Evolutionary conservation across 2,888 invertebrate genomes (phyloP).

Genomic region (Protophormia terraenovae): DNA sequence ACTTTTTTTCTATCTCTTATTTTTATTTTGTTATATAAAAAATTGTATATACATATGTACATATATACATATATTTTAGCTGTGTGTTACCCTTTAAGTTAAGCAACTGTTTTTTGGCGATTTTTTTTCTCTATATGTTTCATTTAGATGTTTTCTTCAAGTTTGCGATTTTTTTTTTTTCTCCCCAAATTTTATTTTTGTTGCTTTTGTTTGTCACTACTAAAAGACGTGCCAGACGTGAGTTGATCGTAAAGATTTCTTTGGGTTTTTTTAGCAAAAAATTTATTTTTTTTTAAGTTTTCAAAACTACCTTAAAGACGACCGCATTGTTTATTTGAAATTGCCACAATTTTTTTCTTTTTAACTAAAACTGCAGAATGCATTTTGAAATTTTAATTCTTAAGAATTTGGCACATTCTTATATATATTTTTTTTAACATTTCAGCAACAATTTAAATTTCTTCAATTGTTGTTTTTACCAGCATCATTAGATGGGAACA

Average conservation of each 20-base stretch:
- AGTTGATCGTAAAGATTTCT: slow-evolving; percentile 69
- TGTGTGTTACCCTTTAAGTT: slow-evolving; percentile 24
- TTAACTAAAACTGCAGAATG: slow-evolving; percentile 47
- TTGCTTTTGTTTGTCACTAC: slow-evolving; percentile 55
- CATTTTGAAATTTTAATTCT: slow-evolving; percentile 66
- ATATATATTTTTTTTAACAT: background rate
- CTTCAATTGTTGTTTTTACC: slow-evolving; percentile 38
- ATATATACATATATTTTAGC: no score
- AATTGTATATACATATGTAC: no score
- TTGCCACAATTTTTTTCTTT: slow-evolving; percentile 28
- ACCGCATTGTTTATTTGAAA: slow-evolving; percentile 33
- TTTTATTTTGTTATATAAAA: no score
- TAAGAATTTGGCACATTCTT: slow-evolving; percentile 67
- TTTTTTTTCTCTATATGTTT: slow-evolving; percentile 27
- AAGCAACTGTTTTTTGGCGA: background rate
- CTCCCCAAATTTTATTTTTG: no score
- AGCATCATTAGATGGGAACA: slow-evolving; percentile 17
- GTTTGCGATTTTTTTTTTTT: slow-evolving; percentile 18
- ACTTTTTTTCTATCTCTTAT: background rate
- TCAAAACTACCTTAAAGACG: slow-evolving; percentile 27
- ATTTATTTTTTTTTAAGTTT: slow-evolving; percentile 14
- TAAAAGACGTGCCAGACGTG: slow-evolving; percentile 67
- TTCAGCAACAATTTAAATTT: slow-evolving; percentile 59
- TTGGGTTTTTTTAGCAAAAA: slow-evolving; percentile 21
- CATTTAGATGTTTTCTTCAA: slow-evolving; percentile 18